Evolutionary conservation across 35 echinoderm and acorn worm species (phyloP).

Genomic region (Diadema setosum): DNA sequence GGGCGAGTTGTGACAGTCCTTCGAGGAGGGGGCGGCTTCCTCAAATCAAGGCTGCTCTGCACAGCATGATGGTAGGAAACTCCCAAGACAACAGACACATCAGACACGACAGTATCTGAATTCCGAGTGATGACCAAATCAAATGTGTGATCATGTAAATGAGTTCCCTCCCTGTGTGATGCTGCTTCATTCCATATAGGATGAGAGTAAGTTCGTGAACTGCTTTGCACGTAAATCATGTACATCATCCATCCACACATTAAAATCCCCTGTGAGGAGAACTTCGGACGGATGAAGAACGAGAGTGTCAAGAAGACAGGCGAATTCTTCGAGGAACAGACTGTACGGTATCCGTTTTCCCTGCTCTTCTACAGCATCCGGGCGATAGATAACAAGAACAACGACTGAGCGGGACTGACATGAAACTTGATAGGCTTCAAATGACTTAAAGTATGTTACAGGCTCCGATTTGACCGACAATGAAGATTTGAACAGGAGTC

Average conservation of each 20-base stretch:
- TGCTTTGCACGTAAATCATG: neutral
- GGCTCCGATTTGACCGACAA: neutral
- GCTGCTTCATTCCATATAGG: conserved; percentile 31
- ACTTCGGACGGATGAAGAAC: conserved; percentile 55
- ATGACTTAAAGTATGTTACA: neutral
- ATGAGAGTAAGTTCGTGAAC: conserved; percentile 20
- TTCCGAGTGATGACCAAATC: conserved; percentile 48
- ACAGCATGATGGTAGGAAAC: conserved; percentile 19
- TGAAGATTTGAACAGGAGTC: conserved; percentile 13
- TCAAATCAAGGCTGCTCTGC: neutral
- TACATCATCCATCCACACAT: conserved; percentile 47
- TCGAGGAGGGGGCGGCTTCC: neutral
- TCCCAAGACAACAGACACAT: neutral
- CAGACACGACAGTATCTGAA: neutral
- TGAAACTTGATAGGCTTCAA: conserved; percentile 26
- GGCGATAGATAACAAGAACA: conserved; percentile 27
- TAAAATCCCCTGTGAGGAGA: conserved; percentile 64
- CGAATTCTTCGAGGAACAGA: conserved; percentile 52
- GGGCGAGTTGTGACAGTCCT: conserved; percentile 35
- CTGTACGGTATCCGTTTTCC: neutral
- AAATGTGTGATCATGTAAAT: conserved; percentile 45
- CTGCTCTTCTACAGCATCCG: neutral
- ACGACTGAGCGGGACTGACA: neutral
- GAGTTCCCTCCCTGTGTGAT: conserved; percentile 44
- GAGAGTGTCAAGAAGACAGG: conserved; percentile 15